Evolutionary conservation across 1,140 invertebrate genomes (phyloP).

Genomic region (Tetranychus cinnabarinus): DNA sequence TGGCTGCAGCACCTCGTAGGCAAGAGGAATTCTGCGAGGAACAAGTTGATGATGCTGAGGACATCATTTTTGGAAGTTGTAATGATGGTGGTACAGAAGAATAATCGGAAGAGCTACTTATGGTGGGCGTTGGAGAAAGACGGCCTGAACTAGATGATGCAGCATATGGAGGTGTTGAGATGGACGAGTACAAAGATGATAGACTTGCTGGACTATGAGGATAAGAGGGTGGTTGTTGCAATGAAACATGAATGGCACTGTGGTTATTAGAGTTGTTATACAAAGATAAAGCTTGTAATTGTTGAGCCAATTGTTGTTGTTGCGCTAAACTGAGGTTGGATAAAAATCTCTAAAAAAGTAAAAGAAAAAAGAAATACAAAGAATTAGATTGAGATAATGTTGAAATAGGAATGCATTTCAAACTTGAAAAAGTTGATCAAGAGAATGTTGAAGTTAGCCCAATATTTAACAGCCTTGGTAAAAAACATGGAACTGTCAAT

Average conservation of each 20-base stretch:
- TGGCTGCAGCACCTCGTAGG: conserved; percentile 2
- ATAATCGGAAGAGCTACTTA: conserved; percentile 35
- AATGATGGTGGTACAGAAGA: conserved; percentile 33
- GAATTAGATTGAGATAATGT: not conserved
- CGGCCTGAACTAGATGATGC: conserved; percentile 27
- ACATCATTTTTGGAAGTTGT: conserved; percentile 37
- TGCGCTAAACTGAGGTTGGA: not conserved
- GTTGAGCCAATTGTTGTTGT: conserved; percentile 58
- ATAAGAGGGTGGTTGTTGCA: conserved; percentile 26
- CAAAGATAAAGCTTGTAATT: conserved; percentile 52
- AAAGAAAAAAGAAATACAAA: not conserved
- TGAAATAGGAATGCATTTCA: not conserved
- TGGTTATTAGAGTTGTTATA: conserved; percentile 31
- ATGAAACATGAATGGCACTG: conserved; percentile 35
- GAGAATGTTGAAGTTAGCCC: not conserved
- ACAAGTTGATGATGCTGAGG: conserved; percentile 9
- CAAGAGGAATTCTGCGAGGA: conserved; percentile 6
- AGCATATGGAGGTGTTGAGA: conserved; percentile 43
- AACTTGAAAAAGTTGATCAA: not conserved
- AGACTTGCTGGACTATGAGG: conserved; percentile 9
- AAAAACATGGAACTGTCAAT: not conserved
- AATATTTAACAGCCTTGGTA: not conserved
- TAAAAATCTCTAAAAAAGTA: not conserved
- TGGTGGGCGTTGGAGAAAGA: conserved; percentile 14
- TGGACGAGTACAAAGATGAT: conserved; percentile 10